Percentiles rank a stretch among this genome's conserved stretches.
Conservation (phyloP, 2,797 vertebrate species). For the Garrulus glandarius region DNA sequence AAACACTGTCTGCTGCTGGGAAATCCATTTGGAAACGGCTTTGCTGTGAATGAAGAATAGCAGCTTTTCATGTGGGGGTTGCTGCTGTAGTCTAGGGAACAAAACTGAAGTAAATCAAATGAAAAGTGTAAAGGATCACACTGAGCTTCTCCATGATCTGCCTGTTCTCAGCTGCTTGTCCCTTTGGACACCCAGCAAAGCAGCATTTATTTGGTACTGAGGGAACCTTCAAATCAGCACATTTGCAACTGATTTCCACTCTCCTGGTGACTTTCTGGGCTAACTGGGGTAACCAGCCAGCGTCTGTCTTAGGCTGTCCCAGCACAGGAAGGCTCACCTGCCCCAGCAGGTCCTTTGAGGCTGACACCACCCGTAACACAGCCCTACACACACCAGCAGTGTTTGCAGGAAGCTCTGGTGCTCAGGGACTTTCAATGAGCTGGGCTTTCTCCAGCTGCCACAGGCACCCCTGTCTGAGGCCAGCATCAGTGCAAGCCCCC, state of each 20-base stretch:
- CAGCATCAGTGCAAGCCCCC: neutral
- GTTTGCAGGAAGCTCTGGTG: neutral
- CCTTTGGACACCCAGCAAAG: neutral
- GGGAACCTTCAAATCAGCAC: neutral
- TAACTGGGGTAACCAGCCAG: neutral
- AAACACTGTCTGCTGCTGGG: neutral
- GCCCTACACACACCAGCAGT: neutral
- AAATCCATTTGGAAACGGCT: neutral
- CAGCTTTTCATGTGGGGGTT: neutral
- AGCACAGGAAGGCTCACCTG: neutral
- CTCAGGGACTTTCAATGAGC: accelerated
- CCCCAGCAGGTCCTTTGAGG: neutral
- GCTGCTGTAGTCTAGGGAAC: neutral
- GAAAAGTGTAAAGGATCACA: neutral
- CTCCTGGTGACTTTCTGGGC: neutral
- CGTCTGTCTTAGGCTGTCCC: neutral
- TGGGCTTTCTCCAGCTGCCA: neutral
- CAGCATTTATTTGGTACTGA: neutral
- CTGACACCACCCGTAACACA: neutral
- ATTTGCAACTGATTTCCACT: neutral
- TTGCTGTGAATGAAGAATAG: neutral
- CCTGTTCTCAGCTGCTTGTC: neutral
- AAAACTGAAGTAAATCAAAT: neutral
- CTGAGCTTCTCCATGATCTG: neutral
- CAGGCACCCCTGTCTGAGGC: neutral